Base-by-base conservation (phyloP, 2,113 vertebrate species). In the Dasyornis broadbenti region DNA sequence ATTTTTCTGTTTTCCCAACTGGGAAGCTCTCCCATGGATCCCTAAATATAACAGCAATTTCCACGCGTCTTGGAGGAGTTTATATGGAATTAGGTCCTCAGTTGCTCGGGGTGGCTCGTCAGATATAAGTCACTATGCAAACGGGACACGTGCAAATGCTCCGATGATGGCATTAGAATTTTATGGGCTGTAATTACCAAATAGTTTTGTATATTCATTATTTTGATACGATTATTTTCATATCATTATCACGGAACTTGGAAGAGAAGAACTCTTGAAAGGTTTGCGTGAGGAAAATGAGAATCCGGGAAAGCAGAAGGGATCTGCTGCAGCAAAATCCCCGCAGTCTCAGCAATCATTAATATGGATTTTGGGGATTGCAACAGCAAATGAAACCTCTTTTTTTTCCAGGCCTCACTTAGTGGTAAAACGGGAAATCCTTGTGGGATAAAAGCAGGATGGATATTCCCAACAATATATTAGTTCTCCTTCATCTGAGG, bases 61-160 rank as follows among this genome's bases (percentile, higher is more conserved):
- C n/a, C 50, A 19, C 57, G 39, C 10, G 3, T 28, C 44, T 69
- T 82, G 22, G 54, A 82, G 56, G 56, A 80, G 61, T 88, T 95
- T 60, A 40, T 90, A 76, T 88, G 82, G 82, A 95, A 95, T 75
- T 76, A 96, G 79, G 88, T 65, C 86, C 75, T 53, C 57, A 10
- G 14, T 94, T 23, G 79, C 90, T 95, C 24, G 75, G 72, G 90
- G 90, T 85, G 61, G n/a, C 53, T 88, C 65, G 82, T 85, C 40
- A 93, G 61, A 85, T 52, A 19, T 13, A 95, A 94, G 88, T 26
- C 82, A 79, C 22, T 44, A 93, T 72, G 88, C 75, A 90, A 93
- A 96, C 79, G 49, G 66, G 69, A 50, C 50, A 45, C 85, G 19
- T 40, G 45, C 45, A 69, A 90, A 57, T 10, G 12, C 57, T 88